Evolutionary conservation across 2,113 vertebrate genomes (phyloP).

Genomic region (Macroglossus sobrinus): DNA sequence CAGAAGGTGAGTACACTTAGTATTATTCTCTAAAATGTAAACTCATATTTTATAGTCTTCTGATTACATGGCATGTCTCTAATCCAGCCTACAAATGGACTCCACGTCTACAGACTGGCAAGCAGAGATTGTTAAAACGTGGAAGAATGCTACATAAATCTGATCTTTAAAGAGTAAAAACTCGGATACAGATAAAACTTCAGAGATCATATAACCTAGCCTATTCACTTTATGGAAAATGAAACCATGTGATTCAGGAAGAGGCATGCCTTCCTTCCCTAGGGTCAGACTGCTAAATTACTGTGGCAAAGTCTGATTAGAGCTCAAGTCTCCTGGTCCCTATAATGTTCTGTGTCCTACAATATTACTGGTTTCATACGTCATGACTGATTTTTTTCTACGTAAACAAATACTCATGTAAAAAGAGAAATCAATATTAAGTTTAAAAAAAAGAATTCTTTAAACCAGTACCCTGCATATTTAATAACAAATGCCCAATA

Average conservation of each 20-base stretch:
- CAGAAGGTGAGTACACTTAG: neutral
- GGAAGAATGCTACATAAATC: neutral
- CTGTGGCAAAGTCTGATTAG: neutral
- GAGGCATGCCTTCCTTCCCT: neutral
- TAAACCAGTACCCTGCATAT: neutral
- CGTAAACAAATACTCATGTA: neutral
- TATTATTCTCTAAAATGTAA: neutral
- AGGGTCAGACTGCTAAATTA: neutral
- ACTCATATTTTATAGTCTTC: neutral
- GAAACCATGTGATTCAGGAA: neutral
- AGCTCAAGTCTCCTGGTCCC: neutral
- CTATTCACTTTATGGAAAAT: neutral
- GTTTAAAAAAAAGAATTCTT: neutral
- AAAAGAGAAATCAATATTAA: neutral
- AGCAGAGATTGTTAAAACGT: neutral
- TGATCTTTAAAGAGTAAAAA: neutral
- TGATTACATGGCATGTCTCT: neutral
- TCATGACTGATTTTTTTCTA: neutral
- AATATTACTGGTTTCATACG: neutral
- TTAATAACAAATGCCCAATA: neutral
- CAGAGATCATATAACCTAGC: neutral
- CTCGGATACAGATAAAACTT: neutral
- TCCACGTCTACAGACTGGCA: neutral
- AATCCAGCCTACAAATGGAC: neutral
- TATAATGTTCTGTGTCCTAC: neutral